A percentile compares a stretch with the other conserved stretches of the same genome.
These are phyloP conservation scores for Acanthosepion esculentum DNA, from an alignment of 2,888 invertebrate genomes.

Conservation along the genomic window DNA sequence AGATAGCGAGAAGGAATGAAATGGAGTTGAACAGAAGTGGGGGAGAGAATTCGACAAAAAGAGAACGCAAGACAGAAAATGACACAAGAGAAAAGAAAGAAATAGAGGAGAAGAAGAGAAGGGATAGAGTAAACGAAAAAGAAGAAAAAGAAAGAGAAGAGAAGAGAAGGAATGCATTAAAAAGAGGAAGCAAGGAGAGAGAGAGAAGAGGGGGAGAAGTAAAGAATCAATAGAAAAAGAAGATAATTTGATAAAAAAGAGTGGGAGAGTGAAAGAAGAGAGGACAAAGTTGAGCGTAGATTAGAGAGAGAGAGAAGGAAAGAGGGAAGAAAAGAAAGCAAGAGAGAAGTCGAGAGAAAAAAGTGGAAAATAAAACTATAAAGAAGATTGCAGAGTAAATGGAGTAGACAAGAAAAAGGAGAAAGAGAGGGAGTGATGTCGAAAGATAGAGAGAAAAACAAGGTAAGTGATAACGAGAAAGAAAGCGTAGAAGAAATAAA, in stretches of 20 bases:
- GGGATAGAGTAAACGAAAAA: not conserved
- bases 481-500: not conserved
- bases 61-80: too few relatives aligned
- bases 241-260: not conserved
- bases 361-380: too few relatives aligned
- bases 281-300: not conserved
- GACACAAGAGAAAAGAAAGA: not conserved
- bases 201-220: not conserved
- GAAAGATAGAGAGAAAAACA: too few relatives aligned
- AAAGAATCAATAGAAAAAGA: too few relatives aligned
- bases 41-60: too few relatives aligned
- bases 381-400: too few relatives aligned
- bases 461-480: not conserved
- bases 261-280: not conserved
- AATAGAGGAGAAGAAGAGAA: not conserved
- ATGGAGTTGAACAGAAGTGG: too few relatives aligned
- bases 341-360: too few relatives aligned
- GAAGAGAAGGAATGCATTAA: not conserved
- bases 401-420: too few relatives aligned
- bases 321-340: too few relatives aligned
- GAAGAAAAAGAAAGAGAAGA: not conserved
- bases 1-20: too few relatives aligned
- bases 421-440: not conserved
- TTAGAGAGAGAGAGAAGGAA: too few relatives aligned
- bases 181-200: not conserved